These are phyloP conservation scores for Cheilosia vulpina DNA, from an alignment of 2,888 invertebrate species.

Conservation along the genomic window DNA sequence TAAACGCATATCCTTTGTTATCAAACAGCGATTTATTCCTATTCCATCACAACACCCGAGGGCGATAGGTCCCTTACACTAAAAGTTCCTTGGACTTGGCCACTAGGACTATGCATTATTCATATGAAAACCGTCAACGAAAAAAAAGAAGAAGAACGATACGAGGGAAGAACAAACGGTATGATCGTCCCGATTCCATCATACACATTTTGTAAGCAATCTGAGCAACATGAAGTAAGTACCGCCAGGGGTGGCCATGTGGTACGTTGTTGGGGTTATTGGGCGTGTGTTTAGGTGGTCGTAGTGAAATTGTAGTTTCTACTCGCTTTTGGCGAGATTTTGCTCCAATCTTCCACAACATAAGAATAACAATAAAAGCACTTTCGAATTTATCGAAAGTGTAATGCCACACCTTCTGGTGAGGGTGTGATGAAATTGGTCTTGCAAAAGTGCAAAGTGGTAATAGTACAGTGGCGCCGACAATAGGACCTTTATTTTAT, in stretches of 20 bases:
- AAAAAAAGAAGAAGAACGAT: constrained; percentile 3
- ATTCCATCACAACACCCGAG: constrained; percentile 30
- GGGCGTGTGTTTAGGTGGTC: constrained; percentile 25
- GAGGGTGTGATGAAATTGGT: constrained; percentile 44
- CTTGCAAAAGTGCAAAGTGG: constrained; percentile 28
- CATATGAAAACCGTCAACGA: constrained; percentile 51
- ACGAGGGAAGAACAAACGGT: constrained; percentile 15
- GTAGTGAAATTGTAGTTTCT: constrained; percentile 61
- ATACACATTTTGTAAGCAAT: constrained; percentile 48
- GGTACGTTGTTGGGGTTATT: constrained; percentile 35
- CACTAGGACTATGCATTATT: constrained; percentile 60
- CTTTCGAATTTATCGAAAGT: constrained; percentile 61
- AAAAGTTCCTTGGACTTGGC: constrained; percentile 50
- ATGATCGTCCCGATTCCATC: constrained; percentile 50
- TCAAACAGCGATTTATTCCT: constrained; percentile 41
- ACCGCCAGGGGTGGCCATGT: constrained; percentile 47
- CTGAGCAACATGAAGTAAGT: constrained; percentile 48
- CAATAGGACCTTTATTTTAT: too few relatives aligned
- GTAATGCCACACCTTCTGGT: constrained; percentile 61
- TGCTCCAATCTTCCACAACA: constrained; percentile 36
- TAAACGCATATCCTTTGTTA: constrained; percentile 30
- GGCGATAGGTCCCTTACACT: constrained; percentile 40
- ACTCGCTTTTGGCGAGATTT: constrained; percentile 55
- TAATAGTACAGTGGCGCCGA: constrained; percentile 28
- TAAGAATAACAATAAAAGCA: constrained; percentile 55